phyloP scores from a whole-genome alignment of 1,140 invertebrate species.

The Procambarus virginalis region DNA sequence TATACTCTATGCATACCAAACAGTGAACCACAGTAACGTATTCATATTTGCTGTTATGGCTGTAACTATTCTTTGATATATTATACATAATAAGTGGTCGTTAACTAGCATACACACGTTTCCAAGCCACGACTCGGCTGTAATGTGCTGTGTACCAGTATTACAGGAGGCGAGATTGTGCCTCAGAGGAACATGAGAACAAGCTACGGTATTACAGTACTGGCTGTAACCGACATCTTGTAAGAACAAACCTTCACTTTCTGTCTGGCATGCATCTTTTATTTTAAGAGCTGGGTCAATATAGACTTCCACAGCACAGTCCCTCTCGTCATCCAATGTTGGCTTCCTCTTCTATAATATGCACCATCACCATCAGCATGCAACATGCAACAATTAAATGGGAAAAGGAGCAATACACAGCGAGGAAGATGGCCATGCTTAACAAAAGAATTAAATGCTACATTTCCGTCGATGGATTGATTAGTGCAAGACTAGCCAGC shows the following conservation, averaged over 20 bases:
- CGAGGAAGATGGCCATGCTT: background rate
- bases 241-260: background rate
- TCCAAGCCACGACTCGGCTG: too few species aligned
- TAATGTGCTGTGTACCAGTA: too few species aligned
- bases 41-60: too few species aligned
- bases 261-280: background rate
- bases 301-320: constrained; percentile 32
- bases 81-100: too few species aligned
- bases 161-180: too few species aligned
- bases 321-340: constrained; percentile 23
- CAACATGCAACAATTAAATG: constrained; percentile 12
- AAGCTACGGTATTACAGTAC: background rate
- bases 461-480: too few species aligned
- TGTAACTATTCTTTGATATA: too few species aligned
- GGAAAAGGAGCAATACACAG: background rate
- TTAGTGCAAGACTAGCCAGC: too few species aligned
- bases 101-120: too few species aligned
- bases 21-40: too few species aligned
- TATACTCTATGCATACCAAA: too few species aligned
- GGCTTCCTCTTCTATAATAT: constrained; percentile 38
- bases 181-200: too few species aligned
- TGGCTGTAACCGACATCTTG: background rate
- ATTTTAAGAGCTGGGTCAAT: constrained; percentile 31
- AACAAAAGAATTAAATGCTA: background rate
- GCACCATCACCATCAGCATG: constrained; percentile 5